Evolutionary conservation across 2,888 invertebrate genomes (phyloP).

Genomic region (Electrophaes corylata): DNA sequence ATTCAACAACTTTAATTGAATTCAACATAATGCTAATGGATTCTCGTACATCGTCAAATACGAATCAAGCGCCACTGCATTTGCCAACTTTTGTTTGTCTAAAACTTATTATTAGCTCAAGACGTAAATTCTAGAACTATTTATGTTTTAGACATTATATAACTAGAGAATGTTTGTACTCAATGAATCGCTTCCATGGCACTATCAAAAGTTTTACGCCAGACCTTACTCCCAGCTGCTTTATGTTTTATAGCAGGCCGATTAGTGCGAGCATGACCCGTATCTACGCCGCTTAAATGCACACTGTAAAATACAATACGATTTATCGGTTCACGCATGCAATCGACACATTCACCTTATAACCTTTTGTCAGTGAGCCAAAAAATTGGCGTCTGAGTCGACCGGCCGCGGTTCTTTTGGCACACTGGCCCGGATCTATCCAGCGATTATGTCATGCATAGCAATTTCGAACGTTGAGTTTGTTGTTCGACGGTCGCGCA

Average conservation of each 20-base stretch:
- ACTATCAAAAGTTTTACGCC: conserved; percentile 7
- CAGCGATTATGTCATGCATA: conserved; percentile 80
- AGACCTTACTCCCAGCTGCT: conserved; percentile 22
- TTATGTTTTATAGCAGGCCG: conserved; percentile 21
- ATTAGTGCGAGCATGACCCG: conserved; percentile 23
- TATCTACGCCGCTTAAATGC: conserved; percentile 32
- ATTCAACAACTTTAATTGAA: conserved; percentile 11
- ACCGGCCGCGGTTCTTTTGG: conserved; percentile 66
- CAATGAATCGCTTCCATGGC: conserved; percentile 6
- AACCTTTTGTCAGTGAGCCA: conserved; percentile 78
- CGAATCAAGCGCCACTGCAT: conserved; percentile 7
- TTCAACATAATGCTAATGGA: conserved; percentile 5
- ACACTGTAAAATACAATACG: conserved; percentile 47
- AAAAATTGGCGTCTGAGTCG: conserved; percentile 63
- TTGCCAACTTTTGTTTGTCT: conserved; percentile 12
- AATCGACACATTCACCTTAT: conserved; percentile 75
- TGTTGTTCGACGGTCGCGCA: conserved; percentile 63
- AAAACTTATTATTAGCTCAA: conserved; percentile 2
- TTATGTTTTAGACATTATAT: neutral
- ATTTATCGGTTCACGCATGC: conserved; percentile 50
- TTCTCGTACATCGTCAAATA: conserved; percentile 3
- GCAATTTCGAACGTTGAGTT: conserved; percentile 64
- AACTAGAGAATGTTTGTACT: neutral
- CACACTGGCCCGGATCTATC: conserved; percentile 77
- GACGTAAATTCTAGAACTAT: neutral